Evolutionary conservation across 2,888 invertebrate species (phyloP), one percentile per base, ranked within the genome.

Genomic region (Yponomeuta cagnagella): DNA sequence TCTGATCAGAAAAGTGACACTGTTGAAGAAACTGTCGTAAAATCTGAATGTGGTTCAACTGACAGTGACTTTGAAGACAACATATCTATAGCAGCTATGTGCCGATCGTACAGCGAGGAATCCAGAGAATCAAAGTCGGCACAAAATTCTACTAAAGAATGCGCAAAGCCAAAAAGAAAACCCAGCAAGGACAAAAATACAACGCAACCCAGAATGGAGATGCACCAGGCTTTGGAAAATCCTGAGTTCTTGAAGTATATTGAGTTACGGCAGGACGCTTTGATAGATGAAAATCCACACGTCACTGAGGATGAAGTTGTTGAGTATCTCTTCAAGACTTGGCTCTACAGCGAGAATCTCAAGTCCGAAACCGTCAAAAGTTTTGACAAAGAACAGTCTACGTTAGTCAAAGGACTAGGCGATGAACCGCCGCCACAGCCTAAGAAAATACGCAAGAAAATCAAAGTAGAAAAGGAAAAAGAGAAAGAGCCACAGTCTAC

Each of bases 281-380:
- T 93, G 12, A 85, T 90, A 70, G 91, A 93, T 68, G 87, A 93
- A 74, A 86, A 93, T 78, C 93, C 93, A 1, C 85, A 93, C 66
- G 80, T 93, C 10, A 82, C 85, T 0, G 82, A 86, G 65, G 82
- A 85, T 0, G 92, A 93, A 75, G 84, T 93, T 9, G 81, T 84
- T 58, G 78, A 77, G 10, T 93, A 93, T 78, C 81, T 93, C 65
- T 85, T 87, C 65, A 91, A 93, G 76, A 88, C 89, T 6, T 93
- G 93, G 93, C 75, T 85, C 43, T 90, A 89, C 48, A 85, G 87
- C 74, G 85, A 89, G 69, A 85, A 79, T 70, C 80, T 81, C 71
- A 91, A 87, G 74, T 78, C 83, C 31, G 86, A 86, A 48, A 78
- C 78, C 6, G 82, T 80, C 70, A 86, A 82, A 71, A 75, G 74